These are phyloP conservation scores for Geotrupes spiniger DNA, from an alignment of 2,888 invertebrate genomes.

Conservation along the genomic window DNA sequence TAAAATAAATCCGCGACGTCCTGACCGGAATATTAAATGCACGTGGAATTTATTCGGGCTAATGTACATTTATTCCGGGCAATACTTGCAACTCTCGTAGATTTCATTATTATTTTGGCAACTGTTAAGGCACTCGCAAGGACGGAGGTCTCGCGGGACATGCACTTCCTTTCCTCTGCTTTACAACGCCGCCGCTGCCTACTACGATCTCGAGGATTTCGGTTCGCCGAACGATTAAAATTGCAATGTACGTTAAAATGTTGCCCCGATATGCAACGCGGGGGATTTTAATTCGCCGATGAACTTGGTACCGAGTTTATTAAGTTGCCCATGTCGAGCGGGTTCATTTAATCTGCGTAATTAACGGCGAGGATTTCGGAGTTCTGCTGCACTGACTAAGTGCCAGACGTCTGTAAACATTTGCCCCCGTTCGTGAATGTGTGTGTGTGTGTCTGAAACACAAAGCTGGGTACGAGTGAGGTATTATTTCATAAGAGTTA, in stretches of 20 bases:
- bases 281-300: slow-evolving; percentile 1
- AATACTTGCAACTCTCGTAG: slow-evolving; percentile 25
- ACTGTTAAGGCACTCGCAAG: slow-evolving; percentile 19
- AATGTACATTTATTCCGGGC: slow-evolving; percentile 29
- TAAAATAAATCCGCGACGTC: slow-evolving; percentile 15
- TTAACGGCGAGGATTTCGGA: slow-evolving; percentile 16
- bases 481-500: slow-evolving; percentile 3
- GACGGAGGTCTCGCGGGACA: slow-evolving; percentile 12
- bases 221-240: slow-evolving; percentile 9
- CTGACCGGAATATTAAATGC: slow-evolving; percentile 25
- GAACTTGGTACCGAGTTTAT: slow-evolving; percentile 1
- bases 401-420: slow-evolving; percentile 1
- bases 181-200: slow-evolving; percentile 9
- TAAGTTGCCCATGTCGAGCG: neutral
- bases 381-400: slow-evolving; percentile 2
- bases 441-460: neutral
- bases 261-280: neutral
- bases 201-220: slow-evolving; percentile 19
- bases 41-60: slow-evolving; percentile 26
- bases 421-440: neutral
- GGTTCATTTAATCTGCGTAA: slow-evolving; percentile 16
- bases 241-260: neutral
- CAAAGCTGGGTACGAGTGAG: neutral
- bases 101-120: slow-evolving; percentile 35
- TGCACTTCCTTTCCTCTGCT: slow-evolving; percentile 8